Base-by-base conservation (phyloP, 2,888 invertebrate genomes). In the Ophioninae sp. region DNA sequence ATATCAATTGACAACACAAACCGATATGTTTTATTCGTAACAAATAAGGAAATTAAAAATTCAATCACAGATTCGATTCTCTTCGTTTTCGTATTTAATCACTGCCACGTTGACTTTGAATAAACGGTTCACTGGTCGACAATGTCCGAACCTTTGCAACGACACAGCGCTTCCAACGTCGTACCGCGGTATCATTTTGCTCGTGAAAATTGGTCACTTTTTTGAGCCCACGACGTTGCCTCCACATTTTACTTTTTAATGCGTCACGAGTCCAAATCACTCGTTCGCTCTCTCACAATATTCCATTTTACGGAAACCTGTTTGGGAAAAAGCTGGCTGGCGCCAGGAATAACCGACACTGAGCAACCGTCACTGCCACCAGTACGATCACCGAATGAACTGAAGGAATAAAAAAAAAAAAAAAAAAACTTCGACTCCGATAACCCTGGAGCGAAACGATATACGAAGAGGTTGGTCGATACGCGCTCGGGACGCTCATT, bases 91-190 rank as follows among this genome's bases (percentile, higher is more conserved):
- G 10, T 10, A 44, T 41, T 41, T 3, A 44, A 7, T 2, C 44
- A 44, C 7, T 44, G 44, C 10, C 44, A 44, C 44, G 44, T 10
- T 44, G 50, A 50, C 50, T 50, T 50, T 50, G 7, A 64, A 39
- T 59, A 10, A 70, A n/a, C 23, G 37, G 37, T 30, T 8, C 0
- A 17, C 7, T 1, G 17, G 21, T 10, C 23, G 44, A 5, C 50
- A 23, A 17, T 70, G 30, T 78, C 56, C 17, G 50, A 85, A 92
- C 92, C 92, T 91, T 79, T 92, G 90, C 57, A 91, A 78, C 20
- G 92, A 90, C 68, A 91, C 87, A 0, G 91, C 91, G 69, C 89
- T 90, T 37, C 89, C 90, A 44, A 92, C 87, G 78, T 92, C 92
- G 81, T 91, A 92, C 84, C 92, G 88, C 8, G 92, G 91, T 41